These are phyloP conservation scores for Harpagifer antarcticus DNA, from an alignment of 2,797 vertebrate genomes.

Conservation along the genomic window DNA sequence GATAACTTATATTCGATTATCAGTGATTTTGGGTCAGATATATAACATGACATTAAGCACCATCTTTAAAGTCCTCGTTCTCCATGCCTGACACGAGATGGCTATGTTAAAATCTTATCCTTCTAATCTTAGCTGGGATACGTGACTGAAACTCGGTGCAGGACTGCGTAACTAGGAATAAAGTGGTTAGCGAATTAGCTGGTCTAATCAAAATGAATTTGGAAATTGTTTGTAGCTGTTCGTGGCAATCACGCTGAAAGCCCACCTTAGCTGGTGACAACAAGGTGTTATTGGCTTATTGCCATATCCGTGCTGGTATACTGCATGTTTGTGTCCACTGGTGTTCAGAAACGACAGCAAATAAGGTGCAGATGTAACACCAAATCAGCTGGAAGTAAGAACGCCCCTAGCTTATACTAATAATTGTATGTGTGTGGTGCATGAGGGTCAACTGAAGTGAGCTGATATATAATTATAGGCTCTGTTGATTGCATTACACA, in stretches of 20 bases:
- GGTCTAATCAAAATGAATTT: conserved; percentile 7
- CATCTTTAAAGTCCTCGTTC: conserved; percentile 73
- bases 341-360: conserved; percentile 19
- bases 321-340: conserved; percentile 4
- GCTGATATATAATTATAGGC: neutral
- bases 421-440: neutral
- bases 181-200: neutral
- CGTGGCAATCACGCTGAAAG: conserved; percentile 3
- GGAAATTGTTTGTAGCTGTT: neutral
- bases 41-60: conserved; percentile 50
- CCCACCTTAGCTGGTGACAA: conserved; percentile 17
- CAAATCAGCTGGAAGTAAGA: neutral
- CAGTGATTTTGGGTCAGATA: conserved; percentile 32
- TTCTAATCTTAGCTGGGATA: neutral
- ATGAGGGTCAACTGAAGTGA: neutral
- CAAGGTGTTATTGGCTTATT: conserved; percentile 31
- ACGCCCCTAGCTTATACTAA: neutral
- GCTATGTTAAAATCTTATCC: conserved; percentile 41
- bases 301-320: neutral
- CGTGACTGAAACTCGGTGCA: conserved; percentile 1
- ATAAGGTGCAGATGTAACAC: neutral
- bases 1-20: conserved; percentile 42
- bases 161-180: neutral
- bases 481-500: neutral
- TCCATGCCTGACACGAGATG: conserved; percentile 53